Percentiles rank a stretch among this genome's conserved stretches.
Evolutionary conservation across 2,888 invertebrate species (phyloP).

Genomic region (Thereva unica): DNA sequence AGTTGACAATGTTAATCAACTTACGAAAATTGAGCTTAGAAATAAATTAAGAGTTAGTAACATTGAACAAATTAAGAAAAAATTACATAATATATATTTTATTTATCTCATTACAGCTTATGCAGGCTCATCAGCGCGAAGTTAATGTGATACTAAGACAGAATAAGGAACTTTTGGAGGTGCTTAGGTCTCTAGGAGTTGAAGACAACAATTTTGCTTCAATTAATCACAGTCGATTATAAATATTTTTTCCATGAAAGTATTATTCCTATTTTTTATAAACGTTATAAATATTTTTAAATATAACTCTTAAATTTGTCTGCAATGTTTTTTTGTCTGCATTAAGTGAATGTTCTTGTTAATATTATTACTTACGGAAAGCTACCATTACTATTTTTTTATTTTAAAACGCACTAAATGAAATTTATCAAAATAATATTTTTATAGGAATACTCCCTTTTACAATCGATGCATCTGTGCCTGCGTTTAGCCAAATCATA

Average conservation of each 20-base stretch:
- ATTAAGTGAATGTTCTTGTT: too few relatives aligned
- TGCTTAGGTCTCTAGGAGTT: slow-evolving; percentile 28
- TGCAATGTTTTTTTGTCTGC: neutral
- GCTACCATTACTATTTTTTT: too few relatives aligned
- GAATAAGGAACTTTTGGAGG: slow-evolving; percentile 52
- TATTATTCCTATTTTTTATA: neutral
- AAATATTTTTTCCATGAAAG: neutral
- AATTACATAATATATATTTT: neutral
- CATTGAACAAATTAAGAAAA: neutral
- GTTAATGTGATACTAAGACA: slow-evolving; percentile 50
- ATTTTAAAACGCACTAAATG: too few relatives aligned
- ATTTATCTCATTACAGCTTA: slow-evolving; percentile 45
- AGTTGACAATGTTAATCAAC: slow-evolving; percentile 50
- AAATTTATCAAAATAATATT: too few relatives aligned
- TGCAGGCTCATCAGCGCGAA: slow-evolving; percentile 53
- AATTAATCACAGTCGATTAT: slow-evolving; percentile 8
- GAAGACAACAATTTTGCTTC: slow-evolving; percentile 13
- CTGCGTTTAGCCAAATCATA: too few relatives aligned
- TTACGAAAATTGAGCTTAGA: slow-evolving; percentile 52
- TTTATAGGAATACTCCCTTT: too few relatives aligned
- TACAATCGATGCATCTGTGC: too few relatives aligned
- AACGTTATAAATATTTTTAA: neutral
- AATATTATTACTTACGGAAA: too few relatives aligned
- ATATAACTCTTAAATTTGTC: neutral
- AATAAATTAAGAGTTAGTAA: slow-evolving; percentile 49